phyloP scores from a whole-genome alignment of 2,113 vertebrate genomes.

The Garra rufa region DNA sequence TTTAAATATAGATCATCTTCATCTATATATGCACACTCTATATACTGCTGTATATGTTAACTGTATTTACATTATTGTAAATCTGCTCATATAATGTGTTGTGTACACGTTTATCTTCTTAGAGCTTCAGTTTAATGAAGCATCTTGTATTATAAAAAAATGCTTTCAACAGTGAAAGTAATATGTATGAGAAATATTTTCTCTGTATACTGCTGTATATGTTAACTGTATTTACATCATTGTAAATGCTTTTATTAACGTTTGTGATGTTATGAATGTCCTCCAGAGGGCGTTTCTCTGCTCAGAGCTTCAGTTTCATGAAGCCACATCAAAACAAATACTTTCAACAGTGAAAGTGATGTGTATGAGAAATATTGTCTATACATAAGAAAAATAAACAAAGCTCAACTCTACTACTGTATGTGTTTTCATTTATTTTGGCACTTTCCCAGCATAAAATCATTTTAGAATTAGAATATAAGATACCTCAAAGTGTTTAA shows the following conservation, averaged over 20 bases:
- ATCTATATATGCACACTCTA: conserved; percentile 7
- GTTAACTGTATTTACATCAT: conserved; percentile 7
- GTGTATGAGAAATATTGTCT: conserved; percentile 4
- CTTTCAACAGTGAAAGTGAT: background rate
- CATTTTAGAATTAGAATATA: background rate
- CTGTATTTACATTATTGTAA: conserved; percentile 18
- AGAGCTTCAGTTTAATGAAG: no score
- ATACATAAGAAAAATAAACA: conserved; percentile 15
- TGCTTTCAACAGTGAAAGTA: no score
- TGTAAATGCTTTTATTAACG: background rate
- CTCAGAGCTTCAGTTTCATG: conserved; percentile 20
- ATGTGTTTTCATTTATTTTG: background rate
- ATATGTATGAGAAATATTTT: no score
- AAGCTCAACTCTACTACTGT: background rate
- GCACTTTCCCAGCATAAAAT: no score
- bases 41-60: conserved; percentile 15
- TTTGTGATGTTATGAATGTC: background rate
- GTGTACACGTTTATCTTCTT: no score
- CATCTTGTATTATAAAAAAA: no score
- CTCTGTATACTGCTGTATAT: conserved; percentile 25
- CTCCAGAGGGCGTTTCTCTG: background rate
- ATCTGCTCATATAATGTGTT: background rate
- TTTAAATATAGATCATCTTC: background rate
- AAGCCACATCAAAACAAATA: background rate
- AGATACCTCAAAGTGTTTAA: background rate